Base-by-base conservation (phyloP, 2,888 invertebrate species). In the Ophonus ardosiacus region DNA sequence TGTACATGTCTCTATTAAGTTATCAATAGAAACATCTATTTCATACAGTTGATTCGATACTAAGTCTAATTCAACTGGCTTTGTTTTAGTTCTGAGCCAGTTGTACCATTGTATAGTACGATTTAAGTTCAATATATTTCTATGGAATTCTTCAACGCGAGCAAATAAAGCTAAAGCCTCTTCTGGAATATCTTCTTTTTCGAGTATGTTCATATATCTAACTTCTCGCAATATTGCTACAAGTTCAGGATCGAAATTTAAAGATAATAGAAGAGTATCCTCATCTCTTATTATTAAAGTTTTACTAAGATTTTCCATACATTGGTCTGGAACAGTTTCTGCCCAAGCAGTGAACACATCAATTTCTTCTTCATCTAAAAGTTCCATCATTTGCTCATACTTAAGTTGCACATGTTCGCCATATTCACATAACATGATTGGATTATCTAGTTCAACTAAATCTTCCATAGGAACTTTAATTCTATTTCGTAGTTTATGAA, bases 61-160 rank as follows among this genome's bases (percentile, higher is more conserved):
- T 56, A 98, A 93, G 17, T 94, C 94, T 86, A 94, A 95, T 91
- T 98, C 98, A 0, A 96, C 96, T 81, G 93, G 93, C 71, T 95
- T 94, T 31, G 96, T 95, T 13, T 94, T 93, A 21, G 92, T 93
- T 76, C 95, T 93, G 63, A 98, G 94, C 86, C 95, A 94, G 90
- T 98, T 98, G 91, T 98, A 98, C 96, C 97, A 95, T 68, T 94
- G 93, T 6, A 94, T 93, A n/a, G 95, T 94, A n/a, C 95, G 92
- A 21, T 89, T 90, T 17, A 92, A 90, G 87, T 91, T 91, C 57
- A 90, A 88, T 8, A 90, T 89, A 21, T 89, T 89, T 18, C 89
- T 90, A 86, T 93, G 94, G 78, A 98, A 92, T 86, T 94, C 94
- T 88, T 97, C 95, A 87, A 95, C 94, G 84, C 95, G 93, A 0